Conservation (phyloP, 2,888 invertebrate species). For the Dioctria linearis region DNA sequence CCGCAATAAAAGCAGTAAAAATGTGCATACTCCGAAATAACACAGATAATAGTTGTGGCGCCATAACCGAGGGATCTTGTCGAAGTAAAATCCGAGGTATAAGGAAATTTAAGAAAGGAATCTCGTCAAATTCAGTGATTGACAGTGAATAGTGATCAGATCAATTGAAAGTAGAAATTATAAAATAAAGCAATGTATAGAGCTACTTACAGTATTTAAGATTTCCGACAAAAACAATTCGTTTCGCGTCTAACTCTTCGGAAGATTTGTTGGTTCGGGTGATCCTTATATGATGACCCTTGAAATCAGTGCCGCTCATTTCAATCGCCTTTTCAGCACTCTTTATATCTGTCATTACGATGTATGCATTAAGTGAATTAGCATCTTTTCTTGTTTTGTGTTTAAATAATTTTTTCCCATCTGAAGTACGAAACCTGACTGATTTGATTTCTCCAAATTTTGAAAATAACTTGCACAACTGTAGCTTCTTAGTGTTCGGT, state of each 20-base stretch:
- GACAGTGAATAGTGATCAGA: too few relatives aligned
- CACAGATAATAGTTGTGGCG: too few relatives aligned
- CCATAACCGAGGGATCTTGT: too few relatives aligned
- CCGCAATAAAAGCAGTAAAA: too few relatives aligned
- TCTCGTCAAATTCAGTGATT: too few relatives aligned
- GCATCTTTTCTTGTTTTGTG: conserved; percentile 65
- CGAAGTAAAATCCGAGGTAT: too few relatives aligned
- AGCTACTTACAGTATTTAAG: conserved; percentile 67
- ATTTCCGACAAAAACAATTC: conserved; percentile 69
- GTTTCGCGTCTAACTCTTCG: conserved; percentile 62
- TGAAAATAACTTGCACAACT: conserved; percentile 64
- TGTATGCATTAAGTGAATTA: conserved; percentile 66
- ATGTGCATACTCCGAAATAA: too few relatives aligned
- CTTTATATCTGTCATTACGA: conserved; percentile 64
- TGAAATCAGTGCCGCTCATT: conserved; percentile 66
- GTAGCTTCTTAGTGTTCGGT: conserved; percentile 66
- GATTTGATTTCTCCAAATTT: conserved; percentile 63
- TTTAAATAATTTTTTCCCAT: conserved; percentile 66
- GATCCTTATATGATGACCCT: conserved; percentile 66
- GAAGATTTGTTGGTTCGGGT: conserved; percentile 61
- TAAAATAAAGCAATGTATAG: too few relatives aligned
- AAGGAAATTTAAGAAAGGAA: too few relatives aligned
- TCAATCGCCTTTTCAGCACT: conserved; percentile 64
- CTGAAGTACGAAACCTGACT: conserved; percentile 67
- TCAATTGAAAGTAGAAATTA: too few relatives aligned